Evolutionary conservation across 2,113 vertebrate genomes (phyloP).

Genomic region (Eclectus roratus): DNA sequence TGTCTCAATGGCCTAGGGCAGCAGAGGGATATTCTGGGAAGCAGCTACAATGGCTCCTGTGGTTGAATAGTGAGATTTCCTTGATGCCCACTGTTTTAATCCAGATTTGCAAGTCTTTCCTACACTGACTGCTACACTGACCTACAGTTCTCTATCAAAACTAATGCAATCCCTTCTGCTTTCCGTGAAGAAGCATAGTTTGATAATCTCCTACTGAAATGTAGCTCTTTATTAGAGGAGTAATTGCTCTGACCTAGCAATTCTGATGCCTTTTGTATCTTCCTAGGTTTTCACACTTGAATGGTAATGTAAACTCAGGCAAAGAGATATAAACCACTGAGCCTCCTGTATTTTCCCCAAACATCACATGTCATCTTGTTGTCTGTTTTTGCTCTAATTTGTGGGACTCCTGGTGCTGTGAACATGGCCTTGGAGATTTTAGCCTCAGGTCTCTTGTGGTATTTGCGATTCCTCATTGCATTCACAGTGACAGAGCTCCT

Average conservation of each 20-base stretch:
- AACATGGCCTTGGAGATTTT: not conserved
- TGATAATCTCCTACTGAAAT: not conserved
- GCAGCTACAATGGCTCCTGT: not conserved
- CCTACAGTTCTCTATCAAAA: not conserved
- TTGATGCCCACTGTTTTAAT: not conserved
- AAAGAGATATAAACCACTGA: not conserved
- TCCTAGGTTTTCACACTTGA: not conserved
- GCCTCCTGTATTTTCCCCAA: not conserved
- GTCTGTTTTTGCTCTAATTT: not conserved
- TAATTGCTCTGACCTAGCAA: not conserved
- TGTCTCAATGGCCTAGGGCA: not conserved
- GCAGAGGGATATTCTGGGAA: not conserved
- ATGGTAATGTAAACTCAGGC: not conserved
- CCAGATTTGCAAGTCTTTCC: not conserved
- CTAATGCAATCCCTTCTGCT: not conserved
- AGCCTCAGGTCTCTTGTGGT: constrained; percentile 9
- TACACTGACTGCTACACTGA: not conserved
- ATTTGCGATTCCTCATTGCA: not conserved
- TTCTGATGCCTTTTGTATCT: not conserved
- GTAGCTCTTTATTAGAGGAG: not conserved
- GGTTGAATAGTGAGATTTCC: not conserved
- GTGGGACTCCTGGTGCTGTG: not conserved
- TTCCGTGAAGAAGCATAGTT: not conserved
- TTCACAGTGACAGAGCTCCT: not conserved
- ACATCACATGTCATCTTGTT: not conserved